Percentiles rank a stretch among this genome's conserved stretches.
phyloP scores from a whole-genome alignment of 2,797 vertebrate species.

The Sebastes reedi region DNA sequence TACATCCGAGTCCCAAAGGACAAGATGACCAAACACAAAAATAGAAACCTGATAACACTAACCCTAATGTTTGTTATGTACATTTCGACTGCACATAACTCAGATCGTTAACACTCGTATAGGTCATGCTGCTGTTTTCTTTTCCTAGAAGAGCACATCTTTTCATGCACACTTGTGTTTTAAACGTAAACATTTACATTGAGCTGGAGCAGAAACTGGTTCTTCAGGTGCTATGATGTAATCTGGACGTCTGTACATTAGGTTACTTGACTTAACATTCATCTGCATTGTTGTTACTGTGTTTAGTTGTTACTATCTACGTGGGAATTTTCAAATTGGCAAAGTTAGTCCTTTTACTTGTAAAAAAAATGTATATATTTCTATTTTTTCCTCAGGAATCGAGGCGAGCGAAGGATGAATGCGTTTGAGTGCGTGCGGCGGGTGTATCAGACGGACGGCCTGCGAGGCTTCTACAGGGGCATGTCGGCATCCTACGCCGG shows the following conservation, averaged over 20 bases:
- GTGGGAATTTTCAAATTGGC: background rate
- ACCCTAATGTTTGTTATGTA: background rate
- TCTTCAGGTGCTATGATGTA: background rate
- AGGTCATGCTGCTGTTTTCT: background rate
- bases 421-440: conserved; percentile 92
- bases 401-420: conserved; percentile 92
- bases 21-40: background rate
- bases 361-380: too few relatives aligned
- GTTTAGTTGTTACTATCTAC: background rate
- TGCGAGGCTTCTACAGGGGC: conserved; percentile 95
- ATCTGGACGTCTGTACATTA: background rate
- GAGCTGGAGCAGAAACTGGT: too few relatives aligned
- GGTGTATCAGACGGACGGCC: conserved; percentile 92
- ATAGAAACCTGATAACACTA: background rate
- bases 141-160: background rate
- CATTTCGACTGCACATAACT: background rate
- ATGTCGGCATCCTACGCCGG: conserved; percentile 98
- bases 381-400: conserved; percentile 80
- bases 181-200: too few relatives aligned
- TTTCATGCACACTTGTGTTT: too few relatives aligned
- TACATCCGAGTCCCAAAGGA: background rate
- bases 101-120: fast-evolving
- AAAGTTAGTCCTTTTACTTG: background rate
- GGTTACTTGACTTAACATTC: background rate
- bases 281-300: background rate